phyloP scores from a whole-genome alignment of 2,888 invertebrate species.

The Acanthosoma haemorrhoidale region DNA sequence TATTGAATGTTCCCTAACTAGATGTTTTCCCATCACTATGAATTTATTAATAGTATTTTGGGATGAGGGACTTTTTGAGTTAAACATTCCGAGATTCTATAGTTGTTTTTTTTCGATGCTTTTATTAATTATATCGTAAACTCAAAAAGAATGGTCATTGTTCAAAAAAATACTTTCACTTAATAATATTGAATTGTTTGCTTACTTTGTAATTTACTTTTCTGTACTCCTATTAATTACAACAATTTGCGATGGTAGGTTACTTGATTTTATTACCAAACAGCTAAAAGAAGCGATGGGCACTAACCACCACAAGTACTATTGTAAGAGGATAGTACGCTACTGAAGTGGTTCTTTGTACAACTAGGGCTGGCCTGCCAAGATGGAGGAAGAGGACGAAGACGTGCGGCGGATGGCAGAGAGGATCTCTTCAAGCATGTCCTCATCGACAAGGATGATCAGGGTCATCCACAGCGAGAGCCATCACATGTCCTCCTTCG shows the following conservation, averaged over 20 bases:
- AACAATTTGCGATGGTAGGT: background rate
- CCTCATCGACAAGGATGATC: conserved; percentile 25
- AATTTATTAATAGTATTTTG: no score
- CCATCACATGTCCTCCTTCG: conserved; percentile 32
- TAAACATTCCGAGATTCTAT: no score
- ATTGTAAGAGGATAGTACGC: background rate
- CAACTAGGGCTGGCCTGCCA: background rate
- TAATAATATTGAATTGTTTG: no score
- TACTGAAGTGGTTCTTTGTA: background rate
- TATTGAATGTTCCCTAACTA: no score
- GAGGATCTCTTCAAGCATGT: conserved; percentile 4
- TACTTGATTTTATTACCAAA: background rate
- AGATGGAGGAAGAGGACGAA: conserved; percentile 33
- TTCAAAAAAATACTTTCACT: no score
- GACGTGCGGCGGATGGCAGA: conserved; percentile 17
- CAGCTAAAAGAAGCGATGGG: background rate
- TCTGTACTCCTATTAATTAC: no score
- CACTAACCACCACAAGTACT: background rate
- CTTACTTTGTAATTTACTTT: no score
- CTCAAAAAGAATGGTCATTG: no score
- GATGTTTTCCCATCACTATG: no score
- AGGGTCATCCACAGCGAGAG: background rate
- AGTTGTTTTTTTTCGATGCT: no score
- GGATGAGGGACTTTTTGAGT: no score
- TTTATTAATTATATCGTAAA: no score